Percentiles rank a stretch among this genome's conserved stretches.
phyloP scores from a whole-genome alignment of 2,888 invertebrate genomes.

The Hesperia comma region DNA sequence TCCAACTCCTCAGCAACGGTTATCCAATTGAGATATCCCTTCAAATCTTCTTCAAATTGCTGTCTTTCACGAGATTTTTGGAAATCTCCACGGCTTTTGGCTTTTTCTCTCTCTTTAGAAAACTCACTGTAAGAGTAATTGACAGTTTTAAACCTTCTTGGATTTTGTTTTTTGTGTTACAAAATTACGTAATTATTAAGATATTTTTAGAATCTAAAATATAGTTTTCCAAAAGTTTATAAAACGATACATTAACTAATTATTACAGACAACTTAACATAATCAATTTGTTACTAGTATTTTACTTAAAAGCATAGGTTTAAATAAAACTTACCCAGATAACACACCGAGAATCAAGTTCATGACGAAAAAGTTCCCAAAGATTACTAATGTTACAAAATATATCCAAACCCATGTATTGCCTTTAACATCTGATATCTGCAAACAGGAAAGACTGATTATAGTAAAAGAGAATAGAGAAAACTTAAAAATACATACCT shows the following conservation, averaged over 20 bases:
- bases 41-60: conserved; percentile 98
- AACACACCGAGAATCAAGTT: conserved; percentile 99
- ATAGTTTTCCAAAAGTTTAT: no score
- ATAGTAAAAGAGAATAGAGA: no score
- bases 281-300: no score
- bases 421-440: conserved; percentile 98
- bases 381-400: conserved; percentile 98
- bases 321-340: conserved; percentile 92
- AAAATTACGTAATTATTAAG: no score
- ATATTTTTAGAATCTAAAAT: no score
- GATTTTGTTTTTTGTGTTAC: no score
- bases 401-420: conserved; percentile 99
- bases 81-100: conserved; percentile 99
- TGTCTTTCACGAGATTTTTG: conserved; percentile 99
- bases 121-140: conserved; percentile 90
- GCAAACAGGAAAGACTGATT: conserved; percentile 51
- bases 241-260: no score
- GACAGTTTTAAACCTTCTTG: no score
- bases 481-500: no score
- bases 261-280: not conserved
- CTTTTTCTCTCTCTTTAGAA: conserved; percentile 99
- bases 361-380: conserved; percentile 99
- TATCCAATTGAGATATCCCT: conserved; percentile 99
- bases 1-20: conserved; percentile 99
- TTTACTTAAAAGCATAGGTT: no score